Conservation (phyloP, 1,140 invertebrate genomes). For the Neodiprion fabricii region DNA sequence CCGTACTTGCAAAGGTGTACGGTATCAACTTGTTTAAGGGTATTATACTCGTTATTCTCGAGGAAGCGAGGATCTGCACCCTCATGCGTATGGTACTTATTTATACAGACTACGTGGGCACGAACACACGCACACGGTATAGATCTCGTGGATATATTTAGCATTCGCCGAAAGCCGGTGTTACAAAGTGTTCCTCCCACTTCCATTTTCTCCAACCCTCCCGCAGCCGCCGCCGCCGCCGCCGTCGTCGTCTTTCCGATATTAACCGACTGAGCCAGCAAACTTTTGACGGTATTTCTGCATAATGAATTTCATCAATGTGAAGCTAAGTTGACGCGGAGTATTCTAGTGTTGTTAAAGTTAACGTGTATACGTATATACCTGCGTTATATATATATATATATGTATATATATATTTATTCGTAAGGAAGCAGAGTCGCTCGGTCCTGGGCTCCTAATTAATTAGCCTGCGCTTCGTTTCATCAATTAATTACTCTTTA, state of each 20-base stretch:
- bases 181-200: not conserved
- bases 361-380: not conserved
- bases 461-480: slow-evolving; percentile 4
- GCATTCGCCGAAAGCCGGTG: not conserved
- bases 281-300: slow-evolving; percentile 7
- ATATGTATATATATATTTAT: no score
- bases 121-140: not conserved
- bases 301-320: slow-evolving; percentile 4
- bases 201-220: no score
- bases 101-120: no score
- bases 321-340: not conserved
- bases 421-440: no score
- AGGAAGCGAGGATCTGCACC: no score
- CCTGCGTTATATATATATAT: not conserved
- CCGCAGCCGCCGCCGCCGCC: no score
- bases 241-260: not conserved
- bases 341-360: not conserved
- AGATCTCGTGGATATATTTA: not conserved
- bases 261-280: not conserved
- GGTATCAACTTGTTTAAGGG: no score
- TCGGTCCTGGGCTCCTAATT: not conserved
- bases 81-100: no score
- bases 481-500: slow-evolving; percentile 6
- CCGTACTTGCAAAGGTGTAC: no score
- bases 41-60: no score